A percentile compares a stretch with the other conserved stretches of the same genome.
These are phyloP conservation scores for Calephelis perditalis DNA, from an alignment of 2,888 invertebrate genomes.

Conservation along the genomic window DNA sequence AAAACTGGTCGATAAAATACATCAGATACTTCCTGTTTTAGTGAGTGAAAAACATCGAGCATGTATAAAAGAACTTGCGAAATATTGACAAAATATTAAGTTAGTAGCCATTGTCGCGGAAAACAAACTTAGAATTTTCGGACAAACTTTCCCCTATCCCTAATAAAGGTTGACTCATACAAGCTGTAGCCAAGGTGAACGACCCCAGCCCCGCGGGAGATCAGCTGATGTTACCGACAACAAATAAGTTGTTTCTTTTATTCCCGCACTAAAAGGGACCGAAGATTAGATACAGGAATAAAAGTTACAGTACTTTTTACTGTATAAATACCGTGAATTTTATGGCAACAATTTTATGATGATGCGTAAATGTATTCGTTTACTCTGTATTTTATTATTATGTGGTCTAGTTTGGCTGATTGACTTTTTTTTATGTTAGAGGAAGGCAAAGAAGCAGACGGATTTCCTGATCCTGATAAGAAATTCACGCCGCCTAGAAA, in stretches of 20 bases:
- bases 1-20: too few relatives aligned
- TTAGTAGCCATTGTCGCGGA: constrained; percentile 2
- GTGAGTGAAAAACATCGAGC: not conserved
- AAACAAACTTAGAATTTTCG: constrained; percentile 9
- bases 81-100: not conserved
- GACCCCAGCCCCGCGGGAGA: constrained; percentile 61
- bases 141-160: constrained; percentile 10
- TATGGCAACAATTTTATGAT: too few relatives aligned
- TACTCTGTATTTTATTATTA: too few relatives aligned
- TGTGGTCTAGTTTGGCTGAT: too few relatives aligned
- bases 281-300: constrained; percentile 30
- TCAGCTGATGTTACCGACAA: constrained; percentile 74
- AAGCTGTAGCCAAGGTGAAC: constrained; percentile 48
- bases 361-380: too few relatives aligned
- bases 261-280: constrained; percentile 46
- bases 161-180: constrained; percentile 43
- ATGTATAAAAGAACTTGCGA: not conserved
- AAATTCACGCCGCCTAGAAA: too few relatives aligned
- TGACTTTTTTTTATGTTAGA: too few relatives aligned
- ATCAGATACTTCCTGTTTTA: too few relatives aligned
- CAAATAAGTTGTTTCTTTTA: constrained; percentile 59
- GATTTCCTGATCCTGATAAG: too few relatives aligned
- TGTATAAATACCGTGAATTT: not conserved
- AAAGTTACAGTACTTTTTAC: constrained; percentile 1
- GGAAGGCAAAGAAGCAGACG: too few relatives aligned